Percentiles rank a stretch among this genome's conserved stretches.
phyloP scores from a whole-genome alignment of 2,888 invertebrate genomes.

The Syrphus vitripennis region DNA sequence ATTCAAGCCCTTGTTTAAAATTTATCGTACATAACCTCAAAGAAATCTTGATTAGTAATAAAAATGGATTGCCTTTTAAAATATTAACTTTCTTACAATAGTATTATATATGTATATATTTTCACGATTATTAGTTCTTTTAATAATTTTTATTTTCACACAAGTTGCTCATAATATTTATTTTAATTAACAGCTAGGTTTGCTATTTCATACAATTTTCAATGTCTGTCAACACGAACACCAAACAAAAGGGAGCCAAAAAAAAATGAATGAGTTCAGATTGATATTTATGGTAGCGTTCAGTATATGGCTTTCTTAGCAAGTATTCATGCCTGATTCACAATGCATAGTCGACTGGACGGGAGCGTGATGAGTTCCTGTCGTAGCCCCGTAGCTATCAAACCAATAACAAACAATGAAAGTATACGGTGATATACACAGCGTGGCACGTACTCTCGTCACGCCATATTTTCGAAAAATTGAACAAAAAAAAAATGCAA shows the following conservation, averaged over 20 bases:
- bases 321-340: no score
- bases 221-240: background rate
- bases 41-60: background rate
- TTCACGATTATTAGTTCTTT: background rate
- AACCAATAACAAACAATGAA: no score
- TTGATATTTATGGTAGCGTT: background rate
- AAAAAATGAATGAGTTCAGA: background rate
- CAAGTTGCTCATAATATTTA: background rate
- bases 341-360: no score
- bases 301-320: background rate
- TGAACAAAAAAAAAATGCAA: no score
- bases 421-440: no score
- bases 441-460: no score
- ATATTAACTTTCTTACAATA: background rate
- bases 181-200: background rate
- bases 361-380: no score
- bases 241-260: background rate
- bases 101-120: background rate
- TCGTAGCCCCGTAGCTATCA: no score
- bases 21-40: slow-evolving; percentile 54
- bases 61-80: background rate
- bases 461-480: no score
- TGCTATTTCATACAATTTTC: background rate
- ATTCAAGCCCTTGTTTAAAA: slow-evolving; percentile 53
- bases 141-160: background rate